Conservation (phyloP, 2,113 vertebrate genomes). For the Sinocyclocheilus grahami region DNA sequence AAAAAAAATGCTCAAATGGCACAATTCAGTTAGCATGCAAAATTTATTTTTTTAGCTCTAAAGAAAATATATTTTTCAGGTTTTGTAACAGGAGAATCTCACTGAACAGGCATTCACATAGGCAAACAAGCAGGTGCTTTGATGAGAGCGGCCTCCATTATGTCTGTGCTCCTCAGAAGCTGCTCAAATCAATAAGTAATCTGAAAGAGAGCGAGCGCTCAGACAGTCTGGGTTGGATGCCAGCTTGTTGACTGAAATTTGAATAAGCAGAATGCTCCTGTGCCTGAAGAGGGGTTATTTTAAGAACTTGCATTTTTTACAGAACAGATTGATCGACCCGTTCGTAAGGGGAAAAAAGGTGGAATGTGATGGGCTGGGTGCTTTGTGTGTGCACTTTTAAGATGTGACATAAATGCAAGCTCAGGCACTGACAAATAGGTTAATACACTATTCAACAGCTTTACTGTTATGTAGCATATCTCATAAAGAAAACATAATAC, state of each 20-base stretch:
- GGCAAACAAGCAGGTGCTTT: slow-evolving; percentile 36
- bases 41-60: neutral
- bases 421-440: slow-evolving; percentile 15
- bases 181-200: slow-evolving; percentile 44
- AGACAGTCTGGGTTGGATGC: slow-evolving; percentile 29
- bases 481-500: slow-evolving; percentile 14
- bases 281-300: slow-evolving; percentile 46
- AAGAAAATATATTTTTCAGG: neutral
- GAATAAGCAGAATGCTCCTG: slow-evolving; percentile 45
- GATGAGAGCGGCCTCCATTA: slow-evolving; percentile 24
- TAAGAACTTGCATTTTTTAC: slow-evolving; percentile 10
- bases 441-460: slow-evolving; percentile 28
- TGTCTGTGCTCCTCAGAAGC: slow-evolving; percentile 37
- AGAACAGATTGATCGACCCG: slow-evolving; percentile 11
- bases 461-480: neutral
- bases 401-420: neutral
- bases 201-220: slow-evolving; percentile 36
- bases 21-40: neutral
- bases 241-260: slow-evolving; percentile 38
- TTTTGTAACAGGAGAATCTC: neutral
- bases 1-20: neutral
- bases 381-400: slow-evolving; percentile 7
- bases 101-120: neutral
- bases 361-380: neutral
- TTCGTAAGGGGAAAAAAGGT: neutral